Conservation (phyloP, 2,888 invertebrate genomes). For the Ichneumoninae sp. region DNA sequence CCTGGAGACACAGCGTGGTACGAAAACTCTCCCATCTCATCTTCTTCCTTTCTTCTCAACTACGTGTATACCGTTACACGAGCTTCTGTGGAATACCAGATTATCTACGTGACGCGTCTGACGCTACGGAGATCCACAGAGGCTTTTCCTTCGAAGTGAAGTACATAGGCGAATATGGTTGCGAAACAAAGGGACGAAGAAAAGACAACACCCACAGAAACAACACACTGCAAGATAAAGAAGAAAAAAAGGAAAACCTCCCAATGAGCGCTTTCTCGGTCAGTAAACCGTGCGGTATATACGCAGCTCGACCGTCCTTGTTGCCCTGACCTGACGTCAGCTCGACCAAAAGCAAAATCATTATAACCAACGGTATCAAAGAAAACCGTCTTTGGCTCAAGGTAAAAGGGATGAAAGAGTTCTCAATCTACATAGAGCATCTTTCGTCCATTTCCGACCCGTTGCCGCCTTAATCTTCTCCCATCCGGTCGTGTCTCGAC, state of each 20-base stretch:
- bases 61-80: conserved; percentile 34
- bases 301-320: background rate
- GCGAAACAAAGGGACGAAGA: conserved; percentile 10
- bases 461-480: conserved; percentile 6
- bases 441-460: conserved; percentile 8
- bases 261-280: conserved; percentile 9
- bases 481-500: background rate
- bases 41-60: conserved; percentile 15
- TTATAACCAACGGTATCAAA: conserved; percentile 26
- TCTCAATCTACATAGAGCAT: conserved; percentile 33
- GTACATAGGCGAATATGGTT: conserved; percentile 10
- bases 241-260: background rate
- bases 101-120: conserved; percentile 60
- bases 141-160: conserved; percentile 28
- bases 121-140: conserved; percentile 30
- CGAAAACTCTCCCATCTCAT: conserved; percentile 35
- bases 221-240: background rate
- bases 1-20: conserved; percentile 45
- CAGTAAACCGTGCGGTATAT: conserved; percentile 19
- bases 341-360: background rate
- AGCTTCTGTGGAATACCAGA: conserved; percentile 56
- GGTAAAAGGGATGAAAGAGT: background rate
- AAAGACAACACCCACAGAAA: background rate
- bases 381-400: conserved; percentile 8
- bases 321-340: background rate